These are phyloP conservation scores for Agrochola lychnidis DNA, from an alignment of 2,888 invertebrate species.

Conservation along the genomic window DNA sequence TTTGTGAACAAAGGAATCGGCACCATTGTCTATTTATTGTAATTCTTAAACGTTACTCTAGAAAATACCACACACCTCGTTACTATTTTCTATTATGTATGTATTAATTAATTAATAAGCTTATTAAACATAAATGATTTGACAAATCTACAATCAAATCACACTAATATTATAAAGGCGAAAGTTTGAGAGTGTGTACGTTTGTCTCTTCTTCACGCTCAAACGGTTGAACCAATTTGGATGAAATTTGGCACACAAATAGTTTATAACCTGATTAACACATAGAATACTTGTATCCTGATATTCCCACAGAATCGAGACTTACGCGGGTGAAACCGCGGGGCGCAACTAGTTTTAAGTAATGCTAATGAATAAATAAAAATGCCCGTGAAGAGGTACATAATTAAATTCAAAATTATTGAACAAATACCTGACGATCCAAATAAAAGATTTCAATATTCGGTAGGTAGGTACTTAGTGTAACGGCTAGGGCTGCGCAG, in stretches of 20 bases:
- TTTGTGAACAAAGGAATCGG: too few relatives aligned
- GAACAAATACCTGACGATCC: neutral
- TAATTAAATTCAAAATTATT: neutral
- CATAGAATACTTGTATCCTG: too few relatives aligned
- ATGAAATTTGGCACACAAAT: too few relatives aligned
- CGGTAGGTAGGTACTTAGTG: conserved; percentile 8
- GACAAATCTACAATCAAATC: neutral
- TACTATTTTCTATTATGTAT: neutral
- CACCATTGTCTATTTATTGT: neutral
- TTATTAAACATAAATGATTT: neutral
- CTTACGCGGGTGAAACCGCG: too few relatives aligned
- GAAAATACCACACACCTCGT: neutral
- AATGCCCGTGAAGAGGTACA: neutral
- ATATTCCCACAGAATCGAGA: too few relatives aligned
- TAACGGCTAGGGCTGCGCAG: too few relatives aligned
- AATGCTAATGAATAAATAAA: neutral
- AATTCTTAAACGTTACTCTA: neutral
- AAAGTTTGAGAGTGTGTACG: too few relatives aligned
- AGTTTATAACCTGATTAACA: too few relatives aligned
- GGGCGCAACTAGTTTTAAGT: neutral
- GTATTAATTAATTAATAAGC: neutral
- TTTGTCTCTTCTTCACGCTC: too few relatives aligned
- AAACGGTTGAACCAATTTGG: too few relatives aligned
- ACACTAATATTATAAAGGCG: too few relatives aligned
- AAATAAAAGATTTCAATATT: conserved; percentile 21